Percentiles rank a stretch among this genome's conserved stretches.
Evolutionary conservation across 2,888 invertebrate genomes (phyloP).

Genomic region (Euclidia mi): DNA sequence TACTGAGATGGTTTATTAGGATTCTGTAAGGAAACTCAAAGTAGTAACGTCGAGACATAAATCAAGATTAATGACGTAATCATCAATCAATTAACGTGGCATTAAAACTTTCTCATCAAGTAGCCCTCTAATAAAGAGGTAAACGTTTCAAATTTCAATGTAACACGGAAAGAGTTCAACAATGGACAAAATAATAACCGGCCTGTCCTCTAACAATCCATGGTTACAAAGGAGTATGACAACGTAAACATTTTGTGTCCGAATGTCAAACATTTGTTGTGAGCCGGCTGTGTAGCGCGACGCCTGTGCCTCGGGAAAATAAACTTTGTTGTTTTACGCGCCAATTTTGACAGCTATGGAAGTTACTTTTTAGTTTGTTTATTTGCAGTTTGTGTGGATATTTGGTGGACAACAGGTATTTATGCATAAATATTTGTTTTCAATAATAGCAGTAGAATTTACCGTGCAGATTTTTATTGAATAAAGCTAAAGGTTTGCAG

Average conservation of each 20-base stretch:
- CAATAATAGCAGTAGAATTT: not conserved
- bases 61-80: too few species aligned
- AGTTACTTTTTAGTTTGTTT: slow-evolving; percentile 43
- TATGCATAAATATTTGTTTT: not conserved
- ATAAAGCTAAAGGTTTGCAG: too few species aligned
- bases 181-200: slow-evolving; percentile 42
- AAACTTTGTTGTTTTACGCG: slow-evolving; percentile 61
- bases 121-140: not conserved
- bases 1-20: too few species aligned
- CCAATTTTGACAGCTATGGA: slow-evolving; percentile 56
- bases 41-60: not conserved
- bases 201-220: slow-evolving; percentile 49
- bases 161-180: slow-evolving; percentile 36
- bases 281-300: slow-evolving; percentile 64
- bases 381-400: slow-evolving; percentile 25
- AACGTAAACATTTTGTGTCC: slow-evolving; percentile 52
- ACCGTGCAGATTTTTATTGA: not conserved
- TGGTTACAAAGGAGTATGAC: slow-evolving; percentile 51
- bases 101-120: not conserved
- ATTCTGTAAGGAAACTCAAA: not conserved
- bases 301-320: slow-evolving; percentile 62
- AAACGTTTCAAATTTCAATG: slow-evolving; percentile 10
- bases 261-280: slow-evolving; percentile 69
- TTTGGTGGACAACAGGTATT: slow-evolving; percentile 27
- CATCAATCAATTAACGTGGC: not conserved